Conservation (phyloP, 2,113 vertebrate species). For the Lutjanus erythropterus region DNA sequence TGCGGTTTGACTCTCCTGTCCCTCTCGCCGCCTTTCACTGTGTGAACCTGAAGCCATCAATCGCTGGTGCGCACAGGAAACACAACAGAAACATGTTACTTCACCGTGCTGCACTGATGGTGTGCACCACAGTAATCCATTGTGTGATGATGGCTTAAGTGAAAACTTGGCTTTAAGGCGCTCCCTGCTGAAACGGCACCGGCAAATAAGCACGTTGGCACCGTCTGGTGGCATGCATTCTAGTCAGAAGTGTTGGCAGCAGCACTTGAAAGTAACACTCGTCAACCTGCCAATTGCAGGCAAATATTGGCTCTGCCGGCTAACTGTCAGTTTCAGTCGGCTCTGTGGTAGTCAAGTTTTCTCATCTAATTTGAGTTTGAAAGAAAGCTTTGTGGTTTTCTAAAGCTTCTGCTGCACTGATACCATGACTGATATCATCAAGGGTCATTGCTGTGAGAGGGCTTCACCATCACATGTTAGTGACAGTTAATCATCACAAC, state of each 20-base stretch:
- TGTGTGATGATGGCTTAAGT: constrained; percentile 44
- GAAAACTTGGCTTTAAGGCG: constrained; percentile 32
- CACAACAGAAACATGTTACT: no score
- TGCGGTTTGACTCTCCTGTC: not conserved
- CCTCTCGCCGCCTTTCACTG: constrained; percentile 6
- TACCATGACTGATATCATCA: not conserved
- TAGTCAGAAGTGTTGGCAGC: constrained; percentile 53
- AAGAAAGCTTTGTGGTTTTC: constrained; percentile 23
- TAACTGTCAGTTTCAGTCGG: constrained; percentile 37
- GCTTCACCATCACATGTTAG: not conserved
- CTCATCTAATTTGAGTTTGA: constrained; percentile 43
- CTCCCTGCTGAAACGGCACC: constrained; percentile 29
- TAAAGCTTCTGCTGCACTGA: not conserved
- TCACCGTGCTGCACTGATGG: no score
- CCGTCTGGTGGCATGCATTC: constrained; percentile 27
- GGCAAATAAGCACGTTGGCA: constrained; percentile 32
- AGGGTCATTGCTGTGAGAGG: not conserved
- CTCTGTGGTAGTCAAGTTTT: constrained; percentile 36
- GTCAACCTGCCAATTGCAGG: constrained; percentile 47
- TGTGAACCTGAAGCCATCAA: constrained; percentile 29
- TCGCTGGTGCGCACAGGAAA: not conserved
- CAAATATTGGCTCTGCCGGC: constrained; percentile 49
- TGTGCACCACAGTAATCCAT: constrained; percentile 15
- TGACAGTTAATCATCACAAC: not conserved
- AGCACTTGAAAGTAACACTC: constrained; percentile 43